Evolutionary conservation across 2,797 vertebrate species (phyloP).

Genomic region (Columba guinea): DNA sequence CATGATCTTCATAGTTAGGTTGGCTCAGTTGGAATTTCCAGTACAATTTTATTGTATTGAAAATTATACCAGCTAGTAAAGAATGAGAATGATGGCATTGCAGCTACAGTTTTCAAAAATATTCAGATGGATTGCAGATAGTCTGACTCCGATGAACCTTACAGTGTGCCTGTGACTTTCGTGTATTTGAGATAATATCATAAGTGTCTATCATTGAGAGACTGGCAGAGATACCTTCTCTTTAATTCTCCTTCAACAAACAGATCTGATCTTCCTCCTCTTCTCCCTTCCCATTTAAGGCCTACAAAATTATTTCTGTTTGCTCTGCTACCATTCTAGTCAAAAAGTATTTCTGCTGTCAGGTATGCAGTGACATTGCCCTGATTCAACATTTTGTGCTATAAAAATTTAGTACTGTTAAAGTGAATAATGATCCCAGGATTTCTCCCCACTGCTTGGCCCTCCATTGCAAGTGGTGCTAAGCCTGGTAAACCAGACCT

Average conservation of each 20-base stretch:
- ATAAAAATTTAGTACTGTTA: background rate
- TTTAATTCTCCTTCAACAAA: background rate
- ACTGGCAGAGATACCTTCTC: background rate
- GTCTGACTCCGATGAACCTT: background rate
- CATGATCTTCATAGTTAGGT: background rate
- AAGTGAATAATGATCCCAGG: background rate
- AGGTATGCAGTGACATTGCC: background rate
- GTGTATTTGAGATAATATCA: background rate
- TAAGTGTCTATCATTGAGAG: background rate
- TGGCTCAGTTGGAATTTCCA: background rate
- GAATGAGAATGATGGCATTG: background rate
- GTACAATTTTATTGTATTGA: background rate
- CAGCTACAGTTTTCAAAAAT: background rate
- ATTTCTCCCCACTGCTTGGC: background rate
- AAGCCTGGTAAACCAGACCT: background rate
- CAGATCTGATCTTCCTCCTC: background rate
- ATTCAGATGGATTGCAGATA: background rate
- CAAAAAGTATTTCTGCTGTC: background rate
- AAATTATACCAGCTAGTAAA: background rate
- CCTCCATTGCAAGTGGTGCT: background rate
- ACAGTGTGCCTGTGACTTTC: background rate
- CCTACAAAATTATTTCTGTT: background rate
- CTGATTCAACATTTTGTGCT: background rate
- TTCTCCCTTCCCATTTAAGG: background rate
- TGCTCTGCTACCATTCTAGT: background rate